phyloP scores from a whole-genome alignment of 1,140 invertebrate species.

The Sinella curviseta region DNA sequence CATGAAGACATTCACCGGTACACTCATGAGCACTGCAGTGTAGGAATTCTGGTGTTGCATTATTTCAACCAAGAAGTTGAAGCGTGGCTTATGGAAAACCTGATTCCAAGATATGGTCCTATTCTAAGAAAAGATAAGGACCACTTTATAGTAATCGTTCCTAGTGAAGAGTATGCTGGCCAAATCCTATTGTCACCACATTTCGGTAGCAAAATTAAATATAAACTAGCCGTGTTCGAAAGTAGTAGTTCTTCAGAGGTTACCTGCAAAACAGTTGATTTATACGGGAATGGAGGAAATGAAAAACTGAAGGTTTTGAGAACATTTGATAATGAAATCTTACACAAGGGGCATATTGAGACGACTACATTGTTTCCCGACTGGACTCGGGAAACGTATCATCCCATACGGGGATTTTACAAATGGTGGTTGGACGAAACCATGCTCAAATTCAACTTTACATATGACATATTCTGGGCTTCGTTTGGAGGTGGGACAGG shows the following conservation, averaged over 20 bases:
- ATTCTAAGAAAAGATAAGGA: conserved; percentile 7
- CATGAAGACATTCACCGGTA: background rate
- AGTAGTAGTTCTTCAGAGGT: background rate
- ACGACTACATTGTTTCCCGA: background rate
- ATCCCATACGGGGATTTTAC: conserved; percentile 13
- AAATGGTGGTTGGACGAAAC: conserved; percentile 16
- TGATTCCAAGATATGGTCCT: conserved; percentile 8
- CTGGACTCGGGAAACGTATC: conserved; percentile 5
- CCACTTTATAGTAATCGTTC: background rate
- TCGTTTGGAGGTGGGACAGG: conserved; percentile 23
- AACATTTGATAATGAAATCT: background rate
- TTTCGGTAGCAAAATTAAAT: conserved; percentile 17
- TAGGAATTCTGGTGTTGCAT: background rate
- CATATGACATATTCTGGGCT: conserved; percentile 10
- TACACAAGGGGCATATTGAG: background rate
- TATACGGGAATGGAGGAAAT: background rate
- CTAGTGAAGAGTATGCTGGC: background rate
- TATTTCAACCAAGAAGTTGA: background rate
- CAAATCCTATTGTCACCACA: background rate
- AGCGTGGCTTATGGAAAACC: conserved; percentile 1
- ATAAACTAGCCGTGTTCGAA: background rate
- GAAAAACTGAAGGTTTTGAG: background rate
- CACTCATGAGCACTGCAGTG: background rate
- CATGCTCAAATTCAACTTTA: conserved; percentile 24
- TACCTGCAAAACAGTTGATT: conserved; percentile 7